These are phyloP conservation scores for Mongoloraphidia duomilia DNA, from an alignment of 2,888 invertebrate species.

Conservation along the genomic window DNA sequence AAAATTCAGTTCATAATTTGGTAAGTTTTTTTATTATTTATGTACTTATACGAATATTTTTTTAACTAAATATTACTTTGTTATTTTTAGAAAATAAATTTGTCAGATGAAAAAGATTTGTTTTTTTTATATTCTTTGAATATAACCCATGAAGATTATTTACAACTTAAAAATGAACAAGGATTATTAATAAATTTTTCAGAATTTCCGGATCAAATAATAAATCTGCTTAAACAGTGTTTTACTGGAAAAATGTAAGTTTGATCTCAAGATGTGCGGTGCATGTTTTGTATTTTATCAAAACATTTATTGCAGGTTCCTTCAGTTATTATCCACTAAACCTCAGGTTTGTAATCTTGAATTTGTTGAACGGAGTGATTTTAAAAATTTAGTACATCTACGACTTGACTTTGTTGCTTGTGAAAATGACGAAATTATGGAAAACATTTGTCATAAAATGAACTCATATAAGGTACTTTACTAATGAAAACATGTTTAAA, in stretches of 20 bases:
- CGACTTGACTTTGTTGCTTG: conserved; percentile 2
- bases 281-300: neutral
- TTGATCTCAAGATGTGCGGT: neutral
- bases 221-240: conserved; percentile 3
- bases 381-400: conserved; percentile 3
- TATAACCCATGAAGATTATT: conserved; percentile 4
- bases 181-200: conserved; percentile 4
- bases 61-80: neutral
- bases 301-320: neutral
- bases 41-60: neutral
- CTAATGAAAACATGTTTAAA: too few species aligned
- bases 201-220: conserved; percentile 3
- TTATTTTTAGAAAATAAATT: neutral
- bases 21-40: neutral
- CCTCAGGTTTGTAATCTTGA: neutral
- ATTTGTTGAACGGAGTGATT: conserved; percentile 6
- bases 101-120: conserved; percentile 1
- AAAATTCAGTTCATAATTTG: neutral
- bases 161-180: conserved; percentile 2
- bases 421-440: conserved; percentile 2
- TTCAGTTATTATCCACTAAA: neutral
- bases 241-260: conserved; percentile 1
- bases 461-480: neutral
- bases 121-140: conserved; percentile 4
- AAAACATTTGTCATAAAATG: conserved; percentile 1